phyloP scores from a whole-genome alignment of 53 echinoderm and acorn worm genomes.

The Paracentrotus lividus region DNA sequence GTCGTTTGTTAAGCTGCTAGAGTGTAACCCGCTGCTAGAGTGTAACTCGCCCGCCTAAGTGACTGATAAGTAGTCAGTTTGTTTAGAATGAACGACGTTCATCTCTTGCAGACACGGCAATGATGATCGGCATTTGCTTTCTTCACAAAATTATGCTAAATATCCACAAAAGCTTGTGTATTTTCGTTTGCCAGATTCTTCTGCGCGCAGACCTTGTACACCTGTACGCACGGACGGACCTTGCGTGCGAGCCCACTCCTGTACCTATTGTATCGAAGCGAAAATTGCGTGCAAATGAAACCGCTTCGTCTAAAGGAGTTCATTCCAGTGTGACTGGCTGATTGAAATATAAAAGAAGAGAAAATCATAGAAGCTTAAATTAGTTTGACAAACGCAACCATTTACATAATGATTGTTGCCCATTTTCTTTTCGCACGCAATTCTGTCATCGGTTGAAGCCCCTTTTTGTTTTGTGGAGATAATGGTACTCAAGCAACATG shows the following conservation, averaged over 20 bases:
- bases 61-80: too few relatives aligned
- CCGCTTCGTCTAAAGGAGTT: constrained; percentile 34
- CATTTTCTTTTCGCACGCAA: constrained; percentile 52
- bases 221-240: background rate
- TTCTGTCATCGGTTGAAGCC: background rate
- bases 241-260: constrained; percentile 54
- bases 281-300: constrained; percentile 57
- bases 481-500: constrained; percentile 49
- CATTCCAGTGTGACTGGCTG: constrained; percentile 45
- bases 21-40: too few relatives aligned
- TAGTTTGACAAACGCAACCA: constrained; percentile 63
- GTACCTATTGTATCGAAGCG: constrained; percentile 31
- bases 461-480: constrained; percentile 28
- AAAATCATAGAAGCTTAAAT: constrained; percentile 56
- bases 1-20: too few relatives aligned
- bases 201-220: constrained; percentile 4
- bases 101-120: too few relatives aligned
- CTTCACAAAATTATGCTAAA: background rate
- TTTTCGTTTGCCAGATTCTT: background rate
- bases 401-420: constrained; percentile 64
- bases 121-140: too few relatives aligned
- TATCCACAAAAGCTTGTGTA: background rate
- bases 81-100: too few relatives aligned
- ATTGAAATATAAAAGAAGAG: constrained; percentile 40
- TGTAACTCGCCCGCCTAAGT: too few relatives aligned